phyloP scores from a whole-genome alignment of 2,113 vertebrate genomes.

The Chaetops frenatus region DNA sequence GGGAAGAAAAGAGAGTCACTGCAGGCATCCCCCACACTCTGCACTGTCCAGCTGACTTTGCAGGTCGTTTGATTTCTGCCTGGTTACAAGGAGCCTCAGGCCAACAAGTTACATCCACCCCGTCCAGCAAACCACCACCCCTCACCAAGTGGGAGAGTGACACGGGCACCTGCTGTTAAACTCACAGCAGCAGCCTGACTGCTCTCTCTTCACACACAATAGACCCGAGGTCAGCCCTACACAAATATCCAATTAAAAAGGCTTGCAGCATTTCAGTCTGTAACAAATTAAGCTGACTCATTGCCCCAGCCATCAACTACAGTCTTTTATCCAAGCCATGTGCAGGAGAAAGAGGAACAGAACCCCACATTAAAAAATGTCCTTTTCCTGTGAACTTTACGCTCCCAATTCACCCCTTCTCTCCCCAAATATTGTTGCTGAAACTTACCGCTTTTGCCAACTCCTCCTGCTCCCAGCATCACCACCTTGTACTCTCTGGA shows the following conservation, averaged over 20 bases:
- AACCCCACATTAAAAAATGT: neutral
- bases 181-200: neutral
- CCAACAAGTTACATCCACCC: neutral
- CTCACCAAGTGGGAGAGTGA: neutral
- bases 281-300: constrained; percentile 45
- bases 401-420: neutral
- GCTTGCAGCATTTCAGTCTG: neutral
- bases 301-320: neutral
- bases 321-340: neutral
- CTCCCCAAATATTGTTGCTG: neutral
- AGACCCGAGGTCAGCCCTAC: neutral
- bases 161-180: neutral
- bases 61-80: neutral
- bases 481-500: constrained; percentile 75
- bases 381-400: neutral
- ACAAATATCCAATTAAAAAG: neutral
- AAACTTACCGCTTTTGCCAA: constrained; percentile 77
- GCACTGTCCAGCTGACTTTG: neutral
- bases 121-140: neutral
- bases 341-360: neutral
- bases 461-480: constrained; percentile 74
- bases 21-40: neutral
- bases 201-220: neutral
- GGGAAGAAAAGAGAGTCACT: neutral
- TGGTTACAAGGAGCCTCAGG: neutral